Evolutionary conservation across 1,140 invertebrate species (phyloP), one percentile per base, ranked within the genome.

Genomic region (Homarus americanus): DNA sequence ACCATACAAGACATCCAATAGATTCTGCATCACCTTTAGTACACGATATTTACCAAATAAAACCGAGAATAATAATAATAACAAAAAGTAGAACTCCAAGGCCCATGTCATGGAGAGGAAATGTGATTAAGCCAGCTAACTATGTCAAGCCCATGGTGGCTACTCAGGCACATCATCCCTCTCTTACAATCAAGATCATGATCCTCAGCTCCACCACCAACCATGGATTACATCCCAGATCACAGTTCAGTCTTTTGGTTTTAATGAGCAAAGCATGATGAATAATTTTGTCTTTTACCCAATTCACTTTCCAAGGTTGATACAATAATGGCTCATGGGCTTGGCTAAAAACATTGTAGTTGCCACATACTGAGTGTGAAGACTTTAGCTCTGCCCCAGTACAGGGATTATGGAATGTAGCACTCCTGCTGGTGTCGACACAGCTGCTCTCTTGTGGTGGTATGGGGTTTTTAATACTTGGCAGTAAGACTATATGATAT

Each of bases 401-500:
- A 63, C 69, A 40, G 78, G 75, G 73, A 78, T 40, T 41, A 87
- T 79, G 58, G 88, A 89, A 75, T 90, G 88, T 90, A 90, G 82
- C 72, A 75, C 72, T 89, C 41, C 53, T 36, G 49, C 88, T 73
- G 41, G 53, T 73, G 73, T 83, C 80, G 78, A 75, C 38, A 73
- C 36, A 82, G 88, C 72, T 41, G 40, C 72, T 76, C 72, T 84
- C 32, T 58, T 38, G 87, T 90, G 69, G 49, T 83, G 80, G 75
- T 88, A 49, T 73, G 28, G 73, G 86, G 82, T 17, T 66, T n/a
- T 36, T 86, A 91, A 85, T 91, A 91, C 89, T 91, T 86, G 89
- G 89, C 89, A 91, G 82, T 91, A 91, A 91, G 58, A 85, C 89
- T 91, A 85, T 73, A 82, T 91, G 89, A 91, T 91, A 91, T 91